phyloP scores from a whole-genome alignment of 1,140 invertebrate species.

The Euglossa dilemma region DNA sequence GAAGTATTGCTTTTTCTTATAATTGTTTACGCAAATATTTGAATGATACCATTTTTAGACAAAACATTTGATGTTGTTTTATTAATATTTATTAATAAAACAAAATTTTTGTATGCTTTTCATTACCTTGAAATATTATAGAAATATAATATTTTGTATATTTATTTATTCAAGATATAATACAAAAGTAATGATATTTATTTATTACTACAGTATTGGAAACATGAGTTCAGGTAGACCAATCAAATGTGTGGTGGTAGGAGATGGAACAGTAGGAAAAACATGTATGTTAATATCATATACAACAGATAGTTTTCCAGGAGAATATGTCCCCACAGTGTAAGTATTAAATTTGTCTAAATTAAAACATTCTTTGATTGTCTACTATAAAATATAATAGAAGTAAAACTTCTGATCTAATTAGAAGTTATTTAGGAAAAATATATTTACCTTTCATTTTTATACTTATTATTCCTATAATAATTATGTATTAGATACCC shows the following conservation, averaged over 20 bases:
- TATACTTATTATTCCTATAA: conserved; percentile 21
- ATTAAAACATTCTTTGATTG: not conserved
- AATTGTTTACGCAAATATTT: not conserved
- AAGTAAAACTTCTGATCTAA: not conserved
- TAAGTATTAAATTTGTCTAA: conserved; percentile 83
- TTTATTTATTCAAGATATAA: conserved; percentile 7
- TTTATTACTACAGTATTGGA: conserved; percentile 83
- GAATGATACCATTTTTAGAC: not conserved
- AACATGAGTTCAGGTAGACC: conserved; percentile 91
- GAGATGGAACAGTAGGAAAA: conserved; percentile 96
- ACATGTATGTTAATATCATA: conserved; percentile 99
- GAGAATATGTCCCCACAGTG: conserved; percentile 98
- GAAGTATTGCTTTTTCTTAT: not conserved
- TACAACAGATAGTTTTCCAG: conserved; percentile 99
- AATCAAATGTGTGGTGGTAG: conserved; percentile 98
- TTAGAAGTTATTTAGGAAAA: not conserved
- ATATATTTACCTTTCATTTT: not conserved
- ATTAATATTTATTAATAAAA: not conserved
- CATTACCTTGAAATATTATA: not conserved
- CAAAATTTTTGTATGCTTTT: not conserved
- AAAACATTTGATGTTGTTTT: not conserved
- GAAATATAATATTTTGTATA: not conserved
- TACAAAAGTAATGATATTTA: conserved; percentile 43
- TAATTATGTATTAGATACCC: conserved; percentile 64
- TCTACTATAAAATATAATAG: not conserved